Conservation (phyloP, 2,888 invertebrate species). For the Conistra vaccinii region DNA sequence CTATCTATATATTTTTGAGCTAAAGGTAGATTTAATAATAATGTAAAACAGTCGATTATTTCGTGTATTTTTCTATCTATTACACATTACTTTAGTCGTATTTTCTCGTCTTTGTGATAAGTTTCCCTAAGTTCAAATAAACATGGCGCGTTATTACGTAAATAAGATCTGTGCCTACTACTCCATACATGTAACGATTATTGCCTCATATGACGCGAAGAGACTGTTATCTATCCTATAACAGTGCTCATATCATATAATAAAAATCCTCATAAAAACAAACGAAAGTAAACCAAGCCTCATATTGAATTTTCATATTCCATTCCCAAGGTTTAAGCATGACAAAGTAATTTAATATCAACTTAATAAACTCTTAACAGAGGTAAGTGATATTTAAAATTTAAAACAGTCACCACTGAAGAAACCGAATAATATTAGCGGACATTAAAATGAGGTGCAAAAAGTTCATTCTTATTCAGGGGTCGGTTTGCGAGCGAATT, state of each 20-base stretch:
- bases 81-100: not conserved
- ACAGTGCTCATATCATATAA: conserved; percentile 13
- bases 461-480: conserved; percentile 84
- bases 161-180: not conserved
- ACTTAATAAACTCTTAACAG: conserved; percentile 66
- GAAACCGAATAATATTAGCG: conserved; percentile 74
- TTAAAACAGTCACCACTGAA: conserved; percentile 64
- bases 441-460: conserved; percentile 74
- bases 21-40: not conserved
- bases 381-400: conserved; percentile 68
- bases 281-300: conserved; percentile 16
- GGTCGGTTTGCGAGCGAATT: conserved; percentile 72
- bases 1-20: too few relatives aligned
- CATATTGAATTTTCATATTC: conserved; percentile 53
- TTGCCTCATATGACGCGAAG: conserved; percentile 15
- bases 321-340: conserved; percentile 45
- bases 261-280: conserved; percentile 33
- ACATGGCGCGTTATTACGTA: conserved; percentile 3
- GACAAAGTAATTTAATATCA: conserved; percentile 68
- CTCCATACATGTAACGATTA: conserved; percentile 22
- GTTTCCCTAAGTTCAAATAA: conserved; percentile 1
- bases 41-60: not conserved
- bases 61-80: not conserved
- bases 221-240: conserved; percentile 15
- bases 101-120: not conserved